Base-by-base conservation (phyloP, 2,888 invertebrate genomes). In the Apocheima hispidaria region DNA sequence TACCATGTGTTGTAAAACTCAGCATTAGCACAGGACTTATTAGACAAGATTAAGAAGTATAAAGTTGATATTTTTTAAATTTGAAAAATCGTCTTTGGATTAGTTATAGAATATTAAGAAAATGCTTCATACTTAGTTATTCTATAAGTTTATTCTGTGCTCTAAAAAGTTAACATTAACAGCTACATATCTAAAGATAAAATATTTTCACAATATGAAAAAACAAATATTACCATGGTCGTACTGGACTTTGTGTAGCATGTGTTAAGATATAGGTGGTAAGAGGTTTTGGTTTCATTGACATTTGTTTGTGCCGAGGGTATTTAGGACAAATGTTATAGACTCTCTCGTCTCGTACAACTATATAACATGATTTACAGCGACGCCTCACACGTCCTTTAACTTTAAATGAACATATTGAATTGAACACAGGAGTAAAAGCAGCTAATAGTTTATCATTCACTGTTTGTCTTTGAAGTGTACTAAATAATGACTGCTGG, bases 271-370 rank as follows among this genome's bases (percentile, higher is more conserved):
- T 95, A 95, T 96, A 96, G 16, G 95, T 95, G 71, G 96, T 96
- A 66, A 94, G 94, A 10, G 95, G 95, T 68, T 94, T 94, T 60
- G 95, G 93, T 60, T 94, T 93, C 93, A 95, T 95, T 14, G 95
- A 87, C 94, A 95, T 96, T 86, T 97, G 97, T 78, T 98, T 98
- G 79, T 98, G 98, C 35, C 97, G 94, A 20, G 95, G 95, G 78
- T 95, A 95, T 26, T 95, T 95, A 56, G 95, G 95, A 72, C 98
- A 98, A 69, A 96, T 94, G 40, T 96, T 94, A 82, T 95, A 96
- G 71, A 94, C 78, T 60, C 96, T 93, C 69, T 95, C 94, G 72
- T 96, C 93, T 57, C 96, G 88, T 41, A 93, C 88, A 10, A 96
- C 95, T 75, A 96, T 93, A 74, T 95, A 96, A 79, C 98, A 98